Evolutionary conservation across 2,113 vertebrate species (phyloP), one percentile per base, ranked within the genome.

Genomic region (Festucalex cinctus): DNA sequence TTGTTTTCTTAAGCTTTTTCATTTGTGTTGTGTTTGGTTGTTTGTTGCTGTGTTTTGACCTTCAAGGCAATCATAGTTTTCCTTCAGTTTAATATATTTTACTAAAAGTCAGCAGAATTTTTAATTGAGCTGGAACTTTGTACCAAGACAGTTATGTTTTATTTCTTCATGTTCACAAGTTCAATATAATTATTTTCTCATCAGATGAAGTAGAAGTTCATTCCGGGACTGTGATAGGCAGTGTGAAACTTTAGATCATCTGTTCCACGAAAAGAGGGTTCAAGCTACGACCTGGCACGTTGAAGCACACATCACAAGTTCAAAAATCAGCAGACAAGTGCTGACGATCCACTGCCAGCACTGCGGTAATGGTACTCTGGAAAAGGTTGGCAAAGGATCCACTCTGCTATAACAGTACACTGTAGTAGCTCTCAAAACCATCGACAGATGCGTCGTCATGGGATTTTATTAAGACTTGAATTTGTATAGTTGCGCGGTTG

Each of bases 381-480:
- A 81, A 85, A 79, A 69, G 76, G 46, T 69, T 83, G 76, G 83
- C 77, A 70, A 74, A 83, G 56, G 80, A 74, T 77, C 78, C 80
- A 53, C 85, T 65, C 71, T 81, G 84, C 85, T 89, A 80, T 87
- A 79, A 82, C 85, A 74, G 90, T 90, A 94, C 92, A 93, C 89
- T 92, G 89, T 88, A 92, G 91, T 78, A 75, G 82, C 86, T 85
- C 64, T 75, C 76, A 81, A 73, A 81, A 82, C 76, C 87, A 89
- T 87, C 86, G 87, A 86, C 88, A 88, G 66, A 87, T 85, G 74
- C 84, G 86, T 90, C 68, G 74, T 83, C 85, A 79, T 78, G 80
- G 84, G 77, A 78, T 82, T 91, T 89, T 91, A 91, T 92, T 93
- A 94, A 94, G 93, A 94, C 91, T 94, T 92, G 89, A 94, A 92